phyloP scores from a whole-genome alignment of 2,113 vertebrate species.

The Lonchura striata region DNA sequence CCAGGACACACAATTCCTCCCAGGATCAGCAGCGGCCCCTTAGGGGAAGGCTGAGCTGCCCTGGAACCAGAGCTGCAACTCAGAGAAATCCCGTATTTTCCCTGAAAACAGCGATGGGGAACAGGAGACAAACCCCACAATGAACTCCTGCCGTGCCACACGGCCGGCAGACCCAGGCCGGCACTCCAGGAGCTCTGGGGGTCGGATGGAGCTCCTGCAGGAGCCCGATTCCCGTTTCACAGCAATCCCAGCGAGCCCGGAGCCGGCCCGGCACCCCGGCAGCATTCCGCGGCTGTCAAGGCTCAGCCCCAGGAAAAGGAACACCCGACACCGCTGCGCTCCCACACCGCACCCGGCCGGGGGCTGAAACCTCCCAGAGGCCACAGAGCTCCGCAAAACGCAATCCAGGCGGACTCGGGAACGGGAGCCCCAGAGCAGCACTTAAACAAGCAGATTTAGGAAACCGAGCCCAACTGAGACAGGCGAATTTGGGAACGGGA shows the following conservation, averaged over 20 bases:
- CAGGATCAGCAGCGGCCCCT: background rate
- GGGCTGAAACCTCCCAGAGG: too few species aligned
- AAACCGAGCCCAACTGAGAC: too few species aligned
- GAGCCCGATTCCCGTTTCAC: too few species aligned
- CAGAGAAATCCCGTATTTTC: background rate
- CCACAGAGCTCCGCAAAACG: background rate
- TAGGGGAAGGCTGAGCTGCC: background rate
- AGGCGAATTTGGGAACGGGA: rapidly evolving
- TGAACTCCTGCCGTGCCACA: background rate
- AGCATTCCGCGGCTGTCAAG: background rate
- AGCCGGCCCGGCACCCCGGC: too few species aligned
- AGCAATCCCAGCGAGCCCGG: background rate
- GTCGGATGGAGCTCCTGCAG: too few species aligned
- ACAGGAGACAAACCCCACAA: rapidly evolving
- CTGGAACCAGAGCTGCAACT: background rate
- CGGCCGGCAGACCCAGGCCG: too few species aligned
- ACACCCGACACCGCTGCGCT: too few species aligned
- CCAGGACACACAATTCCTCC: background rate
- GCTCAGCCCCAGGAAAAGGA: background rate
- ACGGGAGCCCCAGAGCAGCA: background rate
- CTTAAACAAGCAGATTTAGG: background rate
- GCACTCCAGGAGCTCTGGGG: rapidly evolving
- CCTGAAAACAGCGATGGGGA: rapidly evolving
- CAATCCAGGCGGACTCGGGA: rapidly evolving
- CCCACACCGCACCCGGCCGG: too few species aligned